These are phyloP conservation scores for Littorina saxatilis DNA, from an alignment of 1,140 invertebrate species.

Conservation along the genomic window DNA sequence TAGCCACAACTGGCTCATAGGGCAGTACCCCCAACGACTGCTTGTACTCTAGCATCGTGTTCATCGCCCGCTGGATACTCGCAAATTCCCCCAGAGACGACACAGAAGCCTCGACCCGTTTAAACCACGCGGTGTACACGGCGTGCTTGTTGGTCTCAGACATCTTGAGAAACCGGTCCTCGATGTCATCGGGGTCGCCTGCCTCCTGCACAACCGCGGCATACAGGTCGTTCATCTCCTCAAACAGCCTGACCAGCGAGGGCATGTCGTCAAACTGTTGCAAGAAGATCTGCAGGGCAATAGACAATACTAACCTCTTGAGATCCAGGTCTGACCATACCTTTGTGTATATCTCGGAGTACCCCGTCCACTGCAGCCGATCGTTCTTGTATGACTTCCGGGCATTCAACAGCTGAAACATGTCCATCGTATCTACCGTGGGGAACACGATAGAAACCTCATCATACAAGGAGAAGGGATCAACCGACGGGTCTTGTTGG, in stretches of 20 bases:
- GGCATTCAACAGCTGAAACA: constrained; percentile 17
- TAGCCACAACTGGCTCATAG: background rate
- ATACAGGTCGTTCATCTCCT: constrained; percentile 7
- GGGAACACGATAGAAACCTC: constrained; percentile 21
- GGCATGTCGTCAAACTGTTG: constrained; percentile 10
- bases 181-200: background rate
- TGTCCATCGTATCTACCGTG: constrained; percentile 27
- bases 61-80: background rate
- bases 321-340: constrained; percentile 16
- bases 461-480: background rate
- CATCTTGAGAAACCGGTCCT: background rate
- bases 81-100: background rate
- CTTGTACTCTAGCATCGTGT: constrained; percentile 16
- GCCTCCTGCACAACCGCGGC: background rate
- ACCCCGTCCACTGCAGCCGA: constrained; percentile 12
- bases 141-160: background rate
- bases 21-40: constrained; percentile 1
- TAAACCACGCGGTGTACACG: constrained; percentile 15
- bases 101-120: background rate
- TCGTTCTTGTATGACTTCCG: constrained; percentile 10
- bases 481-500: background rate
- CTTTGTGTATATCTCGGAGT: background rate
- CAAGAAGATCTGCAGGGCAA: constrained; percentile 3
- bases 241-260: constrained; percentile 9
- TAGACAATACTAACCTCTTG: constrained; percentile 8